These are phyloP conservation scores for Cuculus canorus DNA, from an alignment of 2,797 vertebrate genomes.

Conservation along the genomic window DNA sequence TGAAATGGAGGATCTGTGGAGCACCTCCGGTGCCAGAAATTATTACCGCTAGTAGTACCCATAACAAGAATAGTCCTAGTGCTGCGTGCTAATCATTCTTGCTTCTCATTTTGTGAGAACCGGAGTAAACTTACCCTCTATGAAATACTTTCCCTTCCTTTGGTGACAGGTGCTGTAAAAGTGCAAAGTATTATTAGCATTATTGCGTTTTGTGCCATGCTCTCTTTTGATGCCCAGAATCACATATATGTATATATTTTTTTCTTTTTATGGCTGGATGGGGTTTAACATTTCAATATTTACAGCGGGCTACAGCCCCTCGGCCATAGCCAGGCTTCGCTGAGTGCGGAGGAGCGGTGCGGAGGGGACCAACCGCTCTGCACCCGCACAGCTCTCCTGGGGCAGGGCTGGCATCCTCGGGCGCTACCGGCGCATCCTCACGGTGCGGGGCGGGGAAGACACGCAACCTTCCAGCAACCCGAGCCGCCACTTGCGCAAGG, in stretches of 20 bases:
- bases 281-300: too few relatives aligned
- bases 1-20: fast-evolving
- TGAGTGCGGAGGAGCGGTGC: too few relatives aligned
- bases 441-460: too few relatives aligned
- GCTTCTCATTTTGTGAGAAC: not conserved
- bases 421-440: too few relatives aligned
- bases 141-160: not conserved
- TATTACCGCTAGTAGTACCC: fast-evolving
- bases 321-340: too few relatives aligned
- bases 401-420: too few relatives aligned
- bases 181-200: not conserved
- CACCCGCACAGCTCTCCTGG: not conserved
- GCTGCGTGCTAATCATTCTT: not conserved
- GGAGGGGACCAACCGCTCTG: not conserved
- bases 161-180: not conserved
- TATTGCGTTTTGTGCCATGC: too few relatives aligned
- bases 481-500: conserved; percentile 93
- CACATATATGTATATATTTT: too few relatives aligned
- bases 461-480: conserved; percentile 76
- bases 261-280: too few relatives aligned
- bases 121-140: fast-evolving
- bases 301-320: too few relatives aligned
- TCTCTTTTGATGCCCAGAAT: not conserved
- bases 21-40: not conserved
- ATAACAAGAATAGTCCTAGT: fast-evolving